Evolutionary conservation across 2,113 vertebrate species (phyloP).

Genomic region (Pteruthius melanotis): DNA sequence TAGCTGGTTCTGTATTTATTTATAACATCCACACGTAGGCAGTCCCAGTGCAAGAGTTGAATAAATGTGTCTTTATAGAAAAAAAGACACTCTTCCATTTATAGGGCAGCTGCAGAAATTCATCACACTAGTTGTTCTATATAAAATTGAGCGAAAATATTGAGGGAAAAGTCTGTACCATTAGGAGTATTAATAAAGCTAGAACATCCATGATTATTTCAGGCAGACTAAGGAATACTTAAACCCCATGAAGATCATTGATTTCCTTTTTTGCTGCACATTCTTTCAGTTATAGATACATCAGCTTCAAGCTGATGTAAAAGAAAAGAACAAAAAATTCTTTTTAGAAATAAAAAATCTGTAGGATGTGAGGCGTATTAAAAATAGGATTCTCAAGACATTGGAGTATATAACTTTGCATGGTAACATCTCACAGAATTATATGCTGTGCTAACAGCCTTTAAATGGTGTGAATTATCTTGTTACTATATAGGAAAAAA

Average conservation of each 20-base stretch:
- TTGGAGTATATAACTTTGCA: neutral
- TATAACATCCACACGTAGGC: neutral
- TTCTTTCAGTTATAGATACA: neutral
- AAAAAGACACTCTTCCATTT: neutral
- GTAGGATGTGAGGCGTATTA: neutral
- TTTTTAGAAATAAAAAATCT: neutral
- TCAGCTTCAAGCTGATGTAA: neutral
- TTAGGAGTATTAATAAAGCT: neutral
- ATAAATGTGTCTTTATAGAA: neutral
- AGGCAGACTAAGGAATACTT: neutral
- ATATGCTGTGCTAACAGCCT: neutral
- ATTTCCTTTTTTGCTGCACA: neutral
- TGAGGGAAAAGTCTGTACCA: neutral
- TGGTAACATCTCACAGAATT: neutral
- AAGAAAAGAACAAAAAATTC: neutral
- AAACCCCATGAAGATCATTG: neutral
- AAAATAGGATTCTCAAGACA: neutral
- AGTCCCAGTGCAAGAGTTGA: neutral
- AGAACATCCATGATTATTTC: neutral
- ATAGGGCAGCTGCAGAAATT: neutral
- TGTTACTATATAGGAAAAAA: neutral
- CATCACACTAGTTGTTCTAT: neutral
- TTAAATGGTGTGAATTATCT: neutral
- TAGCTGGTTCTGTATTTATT: neutral
- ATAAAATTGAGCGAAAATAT: neutral